phyloP scores from a whole-genome alignment of 2,797 vertebrate species.

The Spheniscus humboldti region DNA sequence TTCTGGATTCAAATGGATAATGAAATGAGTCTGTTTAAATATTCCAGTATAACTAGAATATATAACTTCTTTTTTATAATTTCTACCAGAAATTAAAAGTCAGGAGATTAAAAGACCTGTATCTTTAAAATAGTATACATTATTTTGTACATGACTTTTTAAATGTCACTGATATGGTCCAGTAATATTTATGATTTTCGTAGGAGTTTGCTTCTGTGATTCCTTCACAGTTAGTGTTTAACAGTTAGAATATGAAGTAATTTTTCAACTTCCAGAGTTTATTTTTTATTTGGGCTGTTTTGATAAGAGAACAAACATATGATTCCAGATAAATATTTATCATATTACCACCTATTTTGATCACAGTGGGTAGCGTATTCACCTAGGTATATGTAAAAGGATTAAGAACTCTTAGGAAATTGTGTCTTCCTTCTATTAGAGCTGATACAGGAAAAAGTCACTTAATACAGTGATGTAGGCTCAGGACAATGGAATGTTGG shows the following conservation, averaged over 20 bases:
- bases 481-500: background rate
- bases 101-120: background rate
- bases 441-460: background rate
- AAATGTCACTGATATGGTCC: background rate
- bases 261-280: background rate
- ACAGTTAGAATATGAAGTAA: background rate
- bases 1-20: background rate
- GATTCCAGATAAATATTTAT: background rate
- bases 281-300: background rate
- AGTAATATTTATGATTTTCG: background rate
- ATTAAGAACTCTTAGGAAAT: background rate
- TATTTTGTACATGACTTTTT: background rate
- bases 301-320: background rate
- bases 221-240: background rate
- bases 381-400: background rate
- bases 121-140: background rate
- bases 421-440: background rate
- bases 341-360: background rate
- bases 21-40: too few species aligned
- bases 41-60: too few species aligned
- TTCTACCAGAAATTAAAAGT: background rate
- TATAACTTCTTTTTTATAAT: background rate
- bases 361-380: background rate
- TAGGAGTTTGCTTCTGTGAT: background rate
- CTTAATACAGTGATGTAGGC: background rate